A percentile compares a stretch with the other conserved stretches of the same genome.
These are phyloP conservation scores for Pachyramphus minor DNA, from an alignment of 2,113 vertebrate genomes.

Conservation along the genomic window DNA sequence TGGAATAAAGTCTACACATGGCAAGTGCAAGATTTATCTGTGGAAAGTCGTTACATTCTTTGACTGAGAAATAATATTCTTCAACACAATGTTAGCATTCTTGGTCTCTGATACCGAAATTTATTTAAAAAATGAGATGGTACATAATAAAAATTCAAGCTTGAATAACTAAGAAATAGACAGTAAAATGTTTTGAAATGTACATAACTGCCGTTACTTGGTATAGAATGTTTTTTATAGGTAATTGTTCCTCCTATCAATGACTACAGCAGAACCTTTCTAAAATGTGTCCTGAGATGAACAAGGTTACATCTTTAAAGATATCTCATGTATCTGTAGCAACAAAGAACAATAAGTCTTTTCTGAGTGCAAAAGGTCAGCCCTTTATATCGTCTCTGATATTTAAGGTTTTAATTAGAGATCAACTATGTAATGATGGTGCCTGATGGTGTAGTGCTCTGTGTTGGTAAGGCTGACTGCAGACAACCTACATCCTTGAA, in stretches of 20 bases:
- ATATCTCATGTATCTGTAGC: not conserved
- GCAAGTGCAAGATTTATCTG: not conserved
- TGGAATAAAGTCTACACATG: not conserved
- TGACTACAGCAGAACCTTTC: not conserved
- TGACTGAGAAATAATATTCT: not conserved
- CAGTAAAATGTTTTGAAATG: not conserved
- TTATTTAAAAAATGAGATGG: not conserved
- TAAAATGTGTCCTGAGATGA: not conserved
- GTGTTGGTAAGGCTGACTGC: not conserved
- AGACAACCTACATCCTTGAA: not conserved
- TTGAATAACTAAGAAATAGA: not conserved
- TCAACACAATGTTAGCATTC: not conserved
- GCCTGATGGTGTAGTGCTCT: not conserved
- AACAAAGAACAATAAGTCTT: not conserved
- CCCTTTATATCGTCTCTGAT: not conserved
- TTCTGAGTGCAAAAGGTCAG: constrained; percentile 21
- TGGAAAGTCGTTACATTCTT: not conserved
- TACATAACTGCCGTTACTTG: not conserved
- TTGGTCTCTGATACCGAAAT: not conserved
- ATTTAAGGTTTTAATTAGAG: constrained; percentile 40
- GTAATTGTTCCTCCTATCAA: not conserved
- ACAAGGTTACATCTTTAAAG: not conserved
- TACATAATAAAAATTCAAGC: not conserved
- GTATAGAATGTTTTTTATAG: not conserved
- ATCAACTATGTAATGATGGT: not conserved